Evolutionary conservation across 2,797 vertebrate species (phyloP), one percentile per base, ranked within the genome.

Genomic region (Cossypha polioptera): DNA sequence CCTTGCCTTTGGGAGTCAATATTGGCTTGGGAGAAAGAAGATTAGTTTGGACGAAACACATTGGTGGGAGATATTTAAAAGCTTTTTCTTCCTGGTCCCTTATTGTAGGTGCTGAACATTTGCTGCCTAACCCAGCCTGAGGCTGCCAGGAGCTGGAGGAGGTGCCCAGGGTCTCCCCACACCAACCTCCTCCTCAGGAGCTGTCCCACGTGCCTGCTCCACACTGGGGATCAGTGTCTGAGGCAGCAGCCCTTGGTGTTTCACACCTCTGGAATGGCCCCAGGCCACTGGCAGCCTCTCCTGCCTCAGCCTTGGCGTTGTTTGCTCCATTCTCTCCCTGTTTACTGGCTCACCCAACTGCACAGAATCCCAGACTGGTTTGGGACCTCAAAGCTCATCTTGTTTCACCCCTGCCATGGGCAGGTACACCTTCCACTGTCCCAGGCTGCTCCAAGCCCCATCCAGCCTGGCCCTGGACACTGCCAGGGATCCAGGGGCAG

Each of bases 361-460:
- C 31, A 28, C 50, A 57, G 63, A 75, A 57, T 33, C 36, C 12
- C 18, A 15, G 28, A 51, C 4, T 3, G 2, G 19, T 38, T 43
- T 63, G 24, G 14, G 24, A 18, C 20, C 43, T 57, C 11, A 13
- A 38, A 63, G 10, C 2, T 1, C 19, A 13, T 21, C n/a, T 1
- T 0, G 0, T 36, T 0, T 42, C 61, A 54, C 1, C 31, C 13
- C 21, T 42, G 21, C 54, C 62, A 4, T 9, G 18, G 9, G 4
- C 47, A 74, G 54, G 54, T 26, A 54, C 54, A 48, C 7, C 9
- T 75, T 0, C 35, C 26, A 55, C 31, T 1, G 0, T 2, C 42
- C 35, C 86, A 62, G 55, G 13, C 0, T 43, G n/a, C 42, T 75
- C 42, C 62, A 14, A 42, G 18, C 21, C 54, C 25, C 0, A 0